Conservation (phyloP, 2,797 vertebrate genomes). For the Malurus splendens region DNA sequence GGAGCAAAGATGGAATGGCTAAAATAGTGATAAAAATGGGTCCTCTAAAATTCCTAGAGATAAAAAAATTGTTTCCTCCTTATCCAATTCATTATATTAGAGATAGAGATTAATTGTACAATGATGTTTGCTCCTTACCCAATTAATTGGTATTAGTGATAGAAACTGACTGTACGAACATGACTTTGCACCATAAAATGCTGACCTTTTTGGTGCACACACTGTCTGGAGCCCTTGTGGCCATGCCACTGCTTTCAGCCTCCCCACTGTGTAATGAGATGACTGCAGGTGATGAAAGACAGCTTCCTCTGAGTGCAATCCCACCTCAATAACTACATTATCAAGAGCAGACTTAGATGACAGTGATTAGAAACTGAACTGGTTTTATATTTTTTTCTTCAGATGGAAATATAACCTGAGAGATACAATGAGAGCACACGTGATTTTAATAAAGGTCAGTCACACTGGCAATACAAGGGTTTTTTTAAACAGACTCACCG, state of each 20-base stretch:
- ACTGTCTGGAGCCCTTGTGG: neutral
- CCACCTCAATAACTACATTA: constrained; percentile 23
- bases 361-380: constrained; percentile 4
- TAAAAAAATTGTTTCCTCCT: neutral
- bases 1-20: neutral
- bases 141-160: neutral
- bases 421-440: neutral
- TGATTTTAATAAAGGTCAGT: constrained; percentile 18
- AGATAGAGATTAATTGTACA: neutral
- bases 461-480: neutral
- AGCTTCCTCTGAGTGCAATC: neutral
- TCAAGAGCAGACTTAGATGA: constrained; percentile 35
- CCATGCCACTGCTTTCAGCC: neutral
- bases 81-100: neutral
- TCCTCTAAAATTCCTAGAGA: neutral
- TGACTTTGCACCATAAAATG: neutral
- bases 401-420: constrained; percentile 17
- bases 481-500: neutral
- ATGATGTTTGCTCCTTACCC: neutral
- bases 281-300: constrained; percentile 36
- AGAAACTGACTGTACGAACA: neutral
- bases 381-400: neutral
- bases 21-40: neutral
- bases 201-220: neutral
- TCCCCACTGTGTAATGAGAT: neutral